Percentiles rank a stretch among this genome's conserved stretches.
Evolutionary conservation across 2,888 invertebrate genomes (phyloP).

Genomic region (Stenodema calcarata): DNA sequence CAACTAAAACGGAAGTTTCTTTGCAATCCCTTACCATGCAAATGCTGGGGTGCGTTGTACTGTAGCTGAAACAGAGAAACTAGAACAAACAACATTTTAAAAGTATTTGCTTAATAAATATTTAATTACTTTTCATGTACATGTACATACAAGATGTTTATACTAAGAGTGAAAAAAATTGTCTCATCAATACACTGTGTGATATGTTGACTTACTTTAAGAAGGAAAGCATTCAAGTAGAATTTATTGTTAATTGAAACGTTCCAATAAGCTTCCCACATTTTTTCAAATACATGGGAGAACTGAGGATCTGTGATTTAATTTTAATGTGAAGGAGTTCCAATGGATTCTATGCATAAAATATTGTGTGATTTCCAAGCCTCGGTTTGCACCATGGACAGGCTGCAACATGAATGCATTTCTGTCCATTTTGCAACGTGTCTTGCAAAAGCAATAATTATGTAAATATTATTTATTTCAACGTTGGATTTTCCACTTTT

Average conservation of each 20-base stretch:
- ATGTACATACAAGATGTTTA: not conserved
- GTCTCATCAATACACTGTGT: constrained; percentile 21
- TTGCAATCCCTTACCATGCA: too few relatives aligned
- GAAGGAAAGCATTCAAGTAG: not conserved
- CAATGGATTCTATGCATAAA: not conserved
- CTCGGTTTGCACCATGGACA: constrained; percentile 37
- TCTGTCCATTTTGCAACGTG: constrained; percentile 44
- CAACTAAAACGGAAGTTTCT: too few relatives aligned
- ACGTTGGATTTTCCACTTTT: not conserved
- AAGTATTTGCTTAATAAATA: too few relatives aligned
- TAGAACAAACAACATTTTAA: too few relatives aligned
- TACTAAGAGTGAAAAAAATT: not conserved
- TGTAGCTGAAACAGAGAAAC: too few relatives aligned
- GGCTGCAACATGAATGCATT: not conserved
- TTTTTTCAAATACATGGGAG: not conserved
- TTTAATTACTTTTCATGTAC: not conserved
- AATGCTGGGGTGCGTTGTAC: too few relatives aligned
- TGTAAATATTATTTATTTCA: not conserved
- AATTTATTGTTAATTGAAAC: not conserved
- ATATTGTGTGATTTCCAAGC: constrained; percentile 7
- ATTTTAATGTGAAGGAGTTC: not conserved
- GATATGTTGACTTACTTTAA: not conserved
- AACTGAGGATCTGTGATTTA: constrained; percentile 37
- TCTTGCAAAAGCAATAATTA: not conserved
- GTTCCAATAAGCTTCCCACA: too few relatives aligned